phyloP scores from a whole-genome alignment of 2,797 vertebrate genomes.

The Microctenopoma steveboyesi region DNA sequence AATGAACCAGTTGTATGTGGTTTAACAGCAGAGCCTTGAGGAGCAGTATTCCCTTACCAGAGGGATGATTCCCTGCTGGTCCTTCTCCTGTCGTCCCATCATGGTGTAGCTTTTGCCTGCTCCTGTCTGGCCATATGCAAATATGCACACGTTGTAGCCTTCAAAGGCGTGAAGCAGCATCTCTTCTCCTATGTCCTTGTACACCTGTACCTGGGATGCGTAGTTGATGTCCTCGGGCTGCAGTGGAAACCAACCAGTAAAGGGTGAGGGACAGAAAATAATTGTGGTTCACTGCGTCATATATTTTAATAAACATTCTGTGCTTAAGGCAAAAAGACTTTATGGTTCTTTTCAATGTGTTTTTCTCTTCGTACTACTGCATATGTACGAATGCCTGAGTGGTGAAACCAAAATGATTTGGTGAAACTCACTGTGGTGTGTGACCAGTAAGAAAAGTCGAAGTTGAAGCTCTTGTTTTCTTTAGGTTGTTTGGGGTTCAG shows the following conservation, averaged over 20 bases:
- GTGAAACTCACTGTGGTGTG: conserved; percentile 92
- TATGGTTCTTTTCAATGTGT: not conserved
- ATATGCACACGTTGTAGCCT: conserved; percentile 99
- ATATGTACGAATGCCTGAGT: not conserved
- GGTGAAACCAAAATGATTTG: not conserved
- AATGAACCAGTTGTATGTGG: not conserved
- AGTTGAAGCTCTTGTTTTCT: conserved; percentile 99
- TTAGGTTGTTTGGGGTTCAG: conserved; percentile 98
- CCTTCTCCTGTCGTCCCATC: conserved; percentile 97
- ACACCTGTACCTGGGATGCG: conserved; percentile 95
- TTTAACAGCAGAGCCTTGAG: not conserved
- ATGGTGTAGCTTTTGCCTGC: conserved; percentile 99
- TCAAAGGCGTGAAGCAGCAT: conserved; percentile 98
- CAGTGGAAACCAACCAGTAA: conserved; percentile 7
- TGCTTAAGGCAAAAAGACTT: not conserved
- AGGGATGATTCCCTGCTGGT: conserved; percentile 96
- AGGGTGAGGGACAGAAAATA: not conserved
- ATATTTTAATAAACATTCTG: not conserved
- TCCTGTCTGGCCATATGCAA: conserved; percentile 97
- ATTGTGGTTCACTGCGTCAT: conserved; percentile 1
- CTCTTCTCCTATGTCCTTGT: conserved; percentile 95
- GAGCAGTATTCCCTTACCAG: conserved; percentile 79
- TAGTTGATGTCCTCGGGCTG: conserved; percentile 95
- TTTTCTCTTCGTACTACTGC: not conserved
- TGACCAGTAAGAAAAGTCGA: conserved; percentile 98